Base-by-base conservation (phyloP, 2,888 invertebrate species). In the Callinectes sapidus region DNA sequence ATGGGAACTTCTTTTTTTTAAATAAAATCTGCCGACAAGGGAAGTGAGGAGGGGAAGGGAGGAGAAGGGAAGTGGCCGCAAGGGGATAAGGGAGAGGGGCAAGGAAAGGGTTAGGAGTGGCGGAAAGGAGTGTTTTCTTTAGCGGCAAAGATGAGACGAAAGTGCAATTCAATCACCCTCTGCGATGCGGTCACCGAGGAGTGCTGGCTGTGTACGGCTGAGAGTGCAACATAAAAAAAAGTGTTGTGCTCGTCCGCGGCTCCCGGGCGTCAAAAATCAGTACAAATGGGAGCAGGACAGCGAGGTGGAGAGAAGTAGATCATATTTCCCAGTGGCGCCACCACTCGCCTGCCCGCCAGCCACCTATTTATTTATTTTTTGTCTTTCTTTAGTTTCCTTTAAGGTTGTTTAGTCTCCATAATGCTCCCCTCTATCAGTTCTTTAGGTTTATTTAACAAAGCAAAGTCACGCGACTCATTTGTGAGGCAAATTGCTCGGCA, bases 321-420 rank as follows among this genome's bases (percentile, higher is more conserved):
- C 90, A 48, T 39, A 71, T 90, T 90, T 77, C 71, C 90, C 77
- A n/a, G 32, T 77, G 90, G 90, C 90, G 90, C 90, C 90, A 90
- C 90, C 71, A 71, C 32, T 90, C 39, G 35, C 3, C 90, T 42
- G 66, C 66, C 77, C 42, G 42, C 66, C 90, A 77, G 10, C 61
- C 89, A 32, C 71, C 90, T 90, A n/a, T 39, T 39, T 32, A 35
- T 71, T 66, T 90, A 18, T 42, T 61, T 77, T 48, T 48, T 5
- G 48, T 10, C 71, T 89, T 61, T 55, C 89, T 28, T 61, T 71
- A 81, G 5, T 28, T 87, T 16, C 48, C 55, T 48, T 23, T 87
- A 5, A 28, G 18, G 28, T n/a, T 42, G 54, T 87, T 87, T 32
- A 14, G 48, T 35, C 87, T 48, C 48, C 48, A 48, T 48, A 54